phyloP scores from a whole-genome alignment of 2,113 vertebrate genomes.

The Brienomyrus longianalis region DNA sequence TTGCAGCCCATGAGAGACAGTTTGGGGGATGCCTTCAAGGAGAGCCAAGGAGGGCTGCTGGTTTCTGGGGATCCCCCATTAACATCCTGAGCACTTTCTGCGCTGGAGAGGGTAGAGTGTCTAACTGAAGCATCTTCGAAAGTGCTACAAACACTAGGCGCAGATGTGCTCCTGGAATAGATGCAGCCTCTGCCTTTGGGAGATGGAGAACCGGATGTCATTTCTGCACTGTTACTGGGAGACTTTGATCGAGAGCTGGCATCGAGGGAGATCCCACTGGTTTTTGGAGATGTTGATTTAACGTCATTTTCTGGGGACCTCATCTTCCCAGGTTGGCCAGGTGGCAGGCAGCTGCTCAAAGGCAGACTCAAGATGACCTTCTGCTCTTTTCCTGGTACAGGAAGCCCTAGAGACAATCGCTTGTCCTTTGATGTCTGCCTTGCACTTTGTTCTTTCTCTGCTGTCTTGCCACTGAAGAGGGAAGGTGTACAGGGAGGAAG shows the following conservation, averaged over 20 bases:
- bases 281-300: conserved; percentile 14
- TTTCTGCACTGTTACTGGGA: conserved; percentile 40
- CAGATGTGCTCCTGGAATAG: conserved; percentile 30
- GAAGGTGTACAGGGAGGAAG: conserved; percentile 34
- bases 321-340: neutral
- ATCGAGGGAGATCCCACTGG: neutral
- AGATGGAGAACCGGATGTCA: conserved; percentile 32
- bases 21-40: neutral
- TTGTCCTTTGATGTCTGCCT: conserved; percentile 42
- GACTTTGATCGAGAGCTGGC: conserved; percentile 22
- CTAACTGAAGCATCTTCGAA: conserved; percentile 47
- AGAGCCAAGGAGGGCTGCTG: neutral
- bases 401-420: conserved; percentile 49
- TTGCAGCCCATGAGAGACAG: conserved; percentile 50
- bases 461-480: conserved; percentile 40
- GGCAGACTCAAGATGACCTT: conserved; percentile 32
- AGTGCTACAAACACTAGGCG: conserved; percentile 44
- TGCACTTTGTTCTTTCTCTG: conserved; percentile 23
- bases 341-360: conserved; percentile 20
- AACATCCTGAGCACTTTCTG: conserved; percentile 37
- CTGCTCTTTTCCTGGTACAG: conserved; percentile 30
- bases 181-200: conserved; percentile 49
- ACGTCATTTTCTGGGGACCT: conserved; percentile 33
- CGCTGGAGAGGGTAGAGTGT: conserved; percentile 38
- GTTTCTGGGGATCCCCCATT: conserved; percentile 28